phyloP scores from a whole-genome alignment of 1,140 invertebrate genomes.

The Charaxes varanes region DNA sequence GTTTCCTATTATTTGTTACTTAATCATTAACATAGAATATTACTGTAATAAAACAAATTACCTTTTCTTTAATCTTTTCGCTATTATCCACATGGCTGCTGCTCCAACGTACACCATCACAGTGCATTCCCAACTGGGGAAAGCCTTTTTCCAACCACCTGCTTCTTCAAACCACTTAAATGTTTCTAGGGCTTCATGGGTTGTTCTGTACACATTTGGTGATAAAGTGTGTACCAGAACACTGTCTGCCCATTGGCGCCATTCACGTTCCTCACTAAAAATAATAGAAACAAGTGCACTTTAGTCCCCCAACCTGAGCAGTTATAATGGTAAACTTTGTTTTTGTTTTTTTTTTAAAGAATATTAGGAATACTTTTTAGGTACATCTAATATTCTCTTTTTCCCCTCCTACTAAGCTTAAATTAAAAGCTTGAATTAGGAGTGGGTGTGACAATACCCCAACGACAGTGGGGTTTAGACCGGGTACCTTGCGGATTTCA shows the following conservation, averaged over 20 bases:
- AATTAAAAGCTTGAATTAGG: too few relatives aligned
- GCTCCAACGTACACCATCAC: constrained; percentile 96
- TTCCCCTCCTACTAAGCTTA: too few relatives aligned
- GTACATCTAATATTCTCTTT: too few relatives aligned
- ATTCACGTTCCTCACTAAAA: constrained; percentile 91
- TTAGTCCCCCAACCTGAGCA: too few relatives aligned
- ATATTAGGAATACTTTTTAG: too few relatives aligned
- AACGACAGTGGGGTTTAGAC: too few relatives aligned
- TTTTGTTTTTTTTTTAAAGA: too few relatives aligned
- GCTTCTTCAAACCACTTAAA: constrained; percentile 94
- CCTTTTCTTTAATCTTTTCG: constrained; percentile 91
- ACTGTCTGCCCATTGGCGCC: constrained; percentile 96
- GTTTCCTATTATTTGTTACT: too few relatives aligned
- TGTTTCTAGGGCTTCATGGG: constrained; percentile 88
- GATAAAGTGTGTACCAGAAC: constrained; percentile 94
- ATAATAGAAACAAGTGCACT: constrained; percentile 2
- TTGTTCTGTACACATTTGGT: constrained; percentile 96
- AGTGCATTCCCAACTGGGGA: constrained; percentile 87
- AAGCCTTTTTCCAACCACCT: constrained; percentile 94
- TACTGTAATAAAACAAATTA: constrained; percentile 40
- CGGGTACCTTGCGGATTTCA: too few relatives aligned
- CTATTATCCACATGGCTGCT: constrained; percentile 93
- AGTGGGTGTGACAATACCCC: too few relatives aligned
- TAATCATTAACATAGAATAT: too few relatives aligned
- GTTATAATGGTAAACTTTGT: too few relatives aligned